phyloP scores from a whole-genome alignment of 92 coral and sea anemone genomes.

The Palythoa heliodiscus region DNA sequence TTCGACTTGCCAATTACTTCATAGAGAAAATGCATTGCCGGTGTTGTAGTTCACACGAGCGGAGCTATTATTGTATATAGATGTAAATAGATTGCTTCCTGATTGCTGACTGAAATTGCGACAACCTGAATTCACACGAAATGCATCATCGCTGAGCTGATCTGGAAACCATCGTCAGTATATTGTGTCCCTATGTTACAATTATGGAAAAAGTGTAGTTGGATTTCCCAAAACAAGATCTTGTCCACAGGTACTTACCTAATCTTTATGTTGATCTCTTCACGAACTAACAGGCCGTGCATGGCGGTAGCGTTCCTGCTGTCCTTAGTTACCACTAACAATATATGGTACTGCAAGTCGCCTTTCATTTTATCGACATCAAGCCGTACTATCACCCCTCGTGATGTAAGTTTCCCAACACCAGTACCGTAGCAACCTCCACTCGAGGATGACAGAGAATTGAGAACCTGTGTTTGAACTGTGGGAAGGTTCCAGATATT shows the following conservation, averaged over 20 bases:
- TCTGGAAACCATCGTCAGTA: no score
- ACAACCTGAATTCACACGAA: no score
- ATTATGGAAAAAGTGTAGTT: no score
- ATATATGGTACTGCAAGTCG: conserved; percentile 52
- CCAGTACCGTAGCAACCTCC: conserved; percentile 90
- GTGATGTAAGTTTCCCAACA: conserved; percentile 60
- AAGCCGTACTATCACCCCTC: conserved; percentile 45
- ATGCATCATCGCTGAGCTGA: no score
- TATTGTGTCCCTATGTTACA: no score
- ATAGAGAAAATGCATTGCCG: no score
- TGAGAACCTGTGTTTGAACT: conserved; percentile 48
- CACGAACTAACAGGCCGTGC: conserved; percentile 54
- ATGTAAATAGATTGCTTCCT: no score
- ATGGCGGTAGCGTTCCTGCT: conserved; percentile 40
- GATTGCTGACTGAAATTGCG: no score
- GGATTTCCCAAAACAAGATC: no score
- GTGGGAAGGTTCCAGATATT: conserved; percentile 59
- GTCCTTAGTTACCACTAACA: conserved; percentile 61
- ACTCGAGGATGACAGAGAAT: not conserved
- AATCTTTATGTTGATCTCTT: conserved; percentile 64
- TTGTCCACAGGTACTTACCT: conserved; percentile 38
- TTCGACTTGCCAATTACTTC: no score
- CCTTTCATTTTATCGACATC: conserved; percentile 78
- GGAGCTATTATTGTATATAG: no score
- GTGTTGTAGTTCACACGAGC: no score